These are phyloP conservation scores for Microctenopoma lineatum DNA, from an alignment of 2,797 vertebrate genomes.

Conservation along the genomic window DNA sequence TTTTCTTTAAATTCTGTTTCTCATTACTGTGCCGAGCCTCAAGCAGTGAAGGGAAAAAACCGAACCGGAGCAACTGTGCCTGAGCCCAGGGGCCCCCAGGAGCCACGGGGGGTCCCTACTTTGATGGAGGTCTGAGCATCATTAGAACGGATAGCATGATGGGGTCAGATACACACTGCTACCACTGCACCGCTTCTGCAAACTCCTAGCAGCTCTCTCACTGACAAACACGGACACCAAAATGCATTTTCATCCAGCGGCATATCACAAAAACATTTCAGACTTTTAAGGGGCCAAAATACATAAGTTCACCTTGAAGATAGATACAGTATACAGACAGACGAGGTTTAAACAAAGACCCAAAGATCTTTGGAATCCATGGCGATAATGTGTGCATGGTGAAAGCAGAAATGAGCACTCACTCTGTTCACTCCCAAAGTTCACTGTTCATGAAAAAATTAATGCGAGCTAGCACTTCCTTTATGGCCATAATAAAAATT, in stretches of 20 bases:
- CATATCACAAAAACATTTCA: constrained; percentile 26
- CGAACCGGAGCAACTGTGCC: constrained; percentile 71
- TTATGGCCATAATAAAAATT: constrained; percentile 92
- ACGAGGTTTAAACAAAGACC: constrained; percentile 36
- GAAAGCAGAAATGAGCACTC: constrained; percentile 83
- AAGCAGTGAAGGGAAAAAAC: constrained; percentile 65
- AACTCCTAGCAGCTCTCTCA: constrained; percentile 55
- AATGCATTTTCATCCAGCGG: constrained; percentile 45
- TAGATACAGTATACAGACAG: constrained; percentile 21
- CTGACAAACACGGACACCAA: constrained; percentile 55
- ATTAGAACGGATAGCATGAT: constrained; percentile 82
- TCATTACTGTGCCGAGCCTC: constrained; percentile 77
- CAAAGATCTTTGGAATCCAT: constrained; percentile 59
- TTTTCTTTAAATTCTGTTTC: constrained; percentile 79
- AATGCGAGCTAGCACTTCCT: constrained; percentile 88
- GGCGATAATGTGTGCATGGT: constrained; percentile 14
- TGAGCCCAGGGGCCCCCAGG: constrained; percentile 75
- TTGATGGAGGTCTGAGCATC: constrained; percentile 85
- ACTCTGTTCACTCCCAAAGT: constrained; percentile 83
- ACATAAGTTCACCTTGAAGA: constrained; percentile 21
- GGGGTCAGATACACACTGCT: constrained; percentile 74
- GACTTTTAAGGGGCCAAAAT: constrained; percentile 27
- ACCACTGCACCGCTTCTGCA: constrained; percentile 59
- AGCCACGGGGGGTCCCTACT: constrained; percentile 80
- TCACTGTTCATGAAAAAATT: constrained; percentile 90